phyloP scores from a whole-genome alignment of 2,888 invertebrate genomes.

The Carabus problematicus region DNA sequence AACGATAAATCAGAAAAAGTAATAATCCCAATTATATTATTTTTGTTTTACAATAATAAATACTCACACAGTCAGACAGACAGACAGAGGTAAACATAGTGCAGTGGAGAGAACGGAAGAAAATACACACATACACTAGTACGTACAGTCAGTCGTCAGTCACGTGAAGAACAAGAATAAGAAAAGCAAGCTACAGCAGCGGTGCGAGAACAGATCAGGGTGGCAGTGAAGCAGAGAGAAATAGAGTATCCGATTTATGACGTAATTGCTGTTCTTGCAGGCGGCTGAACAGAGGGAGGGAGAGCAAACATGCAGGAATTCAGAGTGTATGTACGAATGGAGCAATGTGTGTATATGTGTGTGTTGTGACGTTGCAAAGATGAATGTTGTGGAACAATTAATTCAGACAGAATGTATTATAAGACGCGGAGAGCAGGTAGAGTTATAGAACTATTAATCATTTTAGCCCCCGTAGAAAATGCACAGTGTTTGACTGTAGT shows the following conservation, averaged over 20 bases:
- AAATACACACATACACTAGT: neutral
- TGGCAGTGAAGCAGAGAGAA: neutral
- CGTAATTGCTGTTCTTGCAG: conserved; percentile 19
- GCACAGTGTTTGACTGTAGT: neutral
- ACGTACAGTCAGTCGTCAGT: neutral
- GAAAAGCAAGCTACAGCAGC: no score
- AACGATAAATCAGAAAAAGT: conserved; percentile 53
- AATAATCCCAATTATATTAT: conserved; percentile 52
- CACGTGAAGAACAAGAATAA: no score
- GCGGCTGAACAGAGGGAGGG: neutral
- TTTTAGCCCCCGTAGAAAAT: conserved; percentile 22
- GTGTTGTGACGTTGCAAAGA: conserved; percentile 47
- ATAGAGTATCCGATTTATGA: conserved; percentile 22
- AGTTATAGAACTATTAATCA: conserved; percentile 35
- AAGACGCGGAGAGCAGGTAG: conserved; percentile 36
- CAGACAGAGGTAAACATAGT: conserved; percentile 4
- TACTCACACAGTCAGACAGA: conserved; percentile 25
- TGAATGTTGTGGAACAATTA: conserved; percentile 56
- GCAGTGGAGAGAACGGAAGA: neutral
- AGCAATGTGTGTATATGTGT: conserved; percentile 17
- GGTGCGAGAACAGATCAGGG: neutral
- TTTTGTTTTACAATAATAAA: conserved; percentile 47
- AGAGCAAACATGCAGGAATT: neutral
- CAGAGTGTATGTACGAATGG: no score
- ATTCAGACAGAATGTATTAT: conserved; percentile 56